Evolutionary conservation across 2,797 vertebrate genomes (phyloP), one percentile per base, ranked within the genome.

Genomic region (Chromis chromis): DNA sequence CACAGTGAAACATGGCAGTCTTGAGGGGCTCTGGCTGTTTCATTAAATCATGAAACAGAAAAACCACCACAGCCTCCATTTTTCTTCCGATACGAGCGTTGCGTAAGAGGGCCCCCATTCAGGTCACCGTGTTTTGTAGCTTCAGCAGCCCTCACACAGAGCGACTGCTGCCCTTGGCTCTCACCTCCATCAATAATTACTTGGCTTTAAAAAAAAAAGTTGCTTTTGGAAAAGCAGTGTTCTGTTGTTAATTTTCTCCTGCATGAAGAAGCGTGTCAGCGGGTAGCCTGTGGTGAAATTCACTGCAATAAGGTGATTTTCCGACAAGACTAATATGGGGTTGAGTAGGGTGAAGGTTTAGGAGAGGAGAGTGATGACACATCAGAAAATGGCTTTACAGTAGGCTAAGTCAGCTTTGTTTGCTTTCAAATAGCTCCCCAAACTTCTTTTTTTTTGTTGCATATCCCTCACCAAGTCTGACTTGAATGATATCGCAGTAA

Each of bases 331-430:
- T 84, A 85, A 90, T 83, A 66, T 44, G 73, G 53, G 84, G 82
- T 79, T 63, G 65, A 49, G 56, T 10, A 1, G 72, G 86, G 91
- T 89, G 81, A 90, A 89, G 89, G 87, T 89, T 84, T 81, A 24
- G 61, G 60, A 62, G 42, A 74, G 76, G 76, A 83, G 68, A 14
- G 17, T 76, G 86, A 84, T 89, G 85, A 87, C 57, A 19, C 88
- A 77, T 79, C 68, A 79, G 65, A 85, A 84, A 85, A 55, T 39
- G 28, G 24, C 39, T 83, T 74, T 65, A 40, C 62, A 55, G 55
- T 62, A 1, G 31, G 39, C 66, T 31, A 27, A 72, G 59, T 83
- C 62, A 50, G 78, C 65, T 69, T 60, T 54, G 44, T 76, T 81
- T 77, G 72, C 73, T 87, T 78, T 82, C 33, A 57, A 46, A 76